A percentile compares a stretch with the other conserved stretches of the same genome.
These are phyloP conservation scores for Pogonocherus hispidulus DNA, from an alignment of 2,888 invertebrate genomes.

Conservation along the genomic window DNA sequence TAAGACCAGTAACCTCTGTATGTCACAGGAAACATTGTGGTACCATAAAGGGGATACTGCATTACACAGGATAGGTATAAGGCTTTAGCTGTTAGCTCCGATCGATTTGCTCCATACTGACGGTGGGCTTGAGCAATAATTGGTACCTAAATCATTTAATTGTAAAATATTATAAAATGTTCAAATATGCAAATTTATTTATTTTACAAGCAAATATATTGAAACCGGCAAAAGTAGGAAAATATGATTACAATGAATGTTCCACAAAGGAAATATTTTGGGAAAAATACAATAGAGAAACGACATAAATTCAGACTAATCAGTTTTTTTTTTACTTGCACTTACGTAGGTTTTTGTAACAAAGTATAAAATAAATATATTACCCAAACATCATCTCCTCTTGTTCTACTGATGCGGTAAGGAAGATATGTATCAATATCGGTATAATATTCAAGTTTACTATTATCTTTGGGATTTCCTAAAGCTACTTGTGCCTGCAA, in stretches of 20 bases:
- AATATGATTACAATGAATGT: no score
- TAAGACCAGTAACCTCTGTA: conserved; percentile 96
- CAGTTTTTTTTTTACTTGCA: no score
- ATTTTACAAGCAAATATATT: no score
- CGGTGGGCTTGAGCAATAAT: conserved; percentile 90
- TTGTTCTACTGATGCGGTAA: conserved; percentile 82
- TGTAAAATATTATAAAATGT: not conserved
- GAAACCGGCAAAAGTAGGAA: no score
- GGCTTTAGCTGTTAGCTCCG: conserved; percentile 92
- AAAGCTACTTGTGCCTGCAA: conserved; percentile 95
- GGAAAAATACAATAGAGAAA: no score
- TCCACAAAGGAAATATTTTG: no score
- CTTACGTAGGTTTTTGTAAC: no score
- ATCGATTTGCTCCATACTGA: conserved; percentile 92
- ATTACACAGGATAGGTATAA: conserved; percentile 95
- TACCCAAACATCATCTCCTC: conserved; percentile 88
- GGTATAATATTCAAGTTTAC: conserved; percentile 87
- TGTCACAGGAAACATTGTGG: conserved; percentile 78
- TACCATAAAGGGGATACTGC: conserved; percentile 88
- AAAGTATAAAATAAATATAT: conserved; percentile 53
- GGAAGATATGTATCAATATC: conserved; percentile 93
- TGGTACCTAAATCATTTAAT: conserved; percentile 74
- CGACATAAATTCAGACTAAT: no score
- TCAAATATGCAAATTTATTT: no score
- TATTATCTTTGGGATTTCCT: conserved; percentile 85